phyloP scores from a whole-genome alignment of 2,888 invertebrate genomes.

The Drosophila mimetica region DNA sequence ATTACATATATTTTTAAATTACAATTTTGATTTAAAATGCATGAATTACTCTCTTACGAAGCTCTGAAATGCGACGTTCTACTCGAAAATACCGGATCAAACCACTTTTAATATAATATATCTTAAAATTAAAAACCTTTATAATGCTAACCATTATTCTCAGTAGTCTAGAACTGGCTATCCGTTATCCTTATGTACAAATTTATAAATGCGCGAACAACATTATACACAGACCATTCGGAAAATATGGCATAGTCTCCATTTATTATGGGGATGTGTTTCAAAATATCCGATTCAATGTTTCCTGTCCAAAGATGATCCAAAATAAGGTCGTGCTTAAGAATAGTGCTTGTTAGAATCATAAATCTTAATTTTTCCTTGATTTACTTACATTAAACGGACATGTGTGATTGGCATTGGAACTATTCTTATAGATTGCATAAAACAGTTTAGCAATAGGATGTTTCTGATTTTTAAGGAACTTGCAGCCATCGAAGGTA shows the following conservation, averaged over 20 bases:
- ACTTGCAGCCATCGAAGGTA: slow-evolving; percentile 37
- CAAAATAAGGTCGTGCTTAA: slow-evolving; percentile 34
- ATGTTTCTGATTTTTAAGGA: slow-evolving; percentile 16
- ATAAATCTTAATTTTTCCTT: no score
- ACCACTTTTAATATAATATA: no score
- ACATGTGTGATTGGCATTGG: slow-evolving; percentile 54
- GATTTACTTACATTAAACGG: slow-evolving; percentile 34
- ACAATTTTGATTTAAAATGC: no score
- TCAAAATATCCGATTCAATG: slow-evolving; percentile 3
- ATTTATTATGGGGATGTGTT: slow-evolving; percentile 8
- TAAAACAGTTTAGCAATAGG: slow-evolving; percentile 22
- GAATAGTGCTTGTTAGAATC: neutral
- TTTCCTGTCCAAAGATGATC: slow-evolving; percentile 30
- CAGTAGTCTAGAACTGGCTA: neutral
- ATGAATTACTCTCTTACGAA: no score
- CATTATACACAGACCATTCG: slow-evolving; percentile 8
- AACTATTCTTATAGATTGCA: neutral
- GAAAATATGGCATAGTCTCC: slow-evolving; percentile 37
- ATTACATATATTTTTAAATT: no score
- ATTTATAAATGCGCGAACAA: slow-evolving; percentile 8
- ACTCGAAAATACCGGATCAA: no score
- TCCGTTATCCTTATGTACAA: slow-evolving; percentile 4
- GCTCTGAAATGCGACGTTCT: no score
- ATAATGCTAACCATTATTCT: neutral
- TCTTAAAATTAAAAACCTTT: no score